phyloP scores from a whole-genome alignment of 2,888 invertebrate genomes.

The Notodonta dromedarius region DNA sequence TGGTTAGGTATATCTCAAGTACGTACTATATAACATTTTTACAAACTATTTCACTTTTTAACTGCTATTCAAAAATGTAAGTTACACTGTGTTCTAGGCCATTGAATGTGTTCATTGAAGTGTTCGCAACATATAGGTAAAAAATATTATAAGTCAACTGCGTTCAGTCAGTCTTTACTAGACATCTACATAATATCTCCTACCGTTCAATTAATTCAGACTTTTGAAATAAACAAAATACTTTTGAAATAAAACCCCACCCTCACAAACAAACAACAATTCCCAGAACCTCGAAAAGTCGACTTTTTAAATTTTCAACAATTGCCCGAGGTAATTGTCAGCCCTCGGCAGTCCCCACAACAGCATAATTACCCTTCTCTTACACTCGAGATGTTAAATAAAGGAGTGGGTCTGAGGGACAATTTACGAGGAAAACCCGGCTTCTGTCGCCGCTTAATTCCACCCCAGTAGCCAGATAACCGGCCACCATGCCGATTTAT shows the following conservation, averaged over 20 bases:
- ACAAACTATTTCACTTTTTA: too few species aligned
- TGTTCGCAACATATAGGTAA: too few species aligned
- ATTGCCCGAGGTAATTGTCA: slow-evolving; percentile 31
- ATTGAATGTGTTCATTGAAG: too few species aligned
- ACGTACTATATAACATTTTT: too few species aligned
- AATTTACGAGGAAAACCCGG: slow-evolving; percentile 71
- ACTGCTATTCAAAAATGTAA: too few species aligned
- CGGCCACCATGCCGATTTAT: slow-evolving; percentile 66
- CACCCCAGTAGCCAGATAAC: slow-evolving; percentile 67
- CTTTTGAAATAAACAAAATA: too few species aligned
- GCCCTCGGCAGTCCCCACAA: slow-evolving; percentile 25
- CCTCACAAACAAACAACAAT: not conserved
- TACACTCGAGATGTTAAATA: slow-evolving; percentile 46
- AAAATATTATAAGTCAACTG: too few species aligned
- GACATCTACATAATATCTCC: too few species aligned
- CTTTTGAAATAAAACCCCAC: not conserved
- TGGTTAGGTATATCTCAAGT: too few species aligned
- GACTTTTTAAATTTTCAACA: slow-evolving; percentile 5
- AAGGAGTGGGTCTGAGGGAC: slow-evolving; percentile 57
- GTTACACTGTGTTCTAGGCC: too few species aligned
- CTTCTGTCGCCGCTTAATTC: slow-evolving; percentile 70
- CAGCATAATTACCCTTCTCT: slow-evolving; percentile 44
- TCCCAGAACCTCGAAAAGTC: not conserved
- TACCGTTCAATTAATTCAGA: too few species aligned
- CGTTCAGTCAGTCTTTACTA: too few species aligned